Conservation (phyloP, 2,888 invertebrate genomes). For the Cephus spinipes region DNA sequence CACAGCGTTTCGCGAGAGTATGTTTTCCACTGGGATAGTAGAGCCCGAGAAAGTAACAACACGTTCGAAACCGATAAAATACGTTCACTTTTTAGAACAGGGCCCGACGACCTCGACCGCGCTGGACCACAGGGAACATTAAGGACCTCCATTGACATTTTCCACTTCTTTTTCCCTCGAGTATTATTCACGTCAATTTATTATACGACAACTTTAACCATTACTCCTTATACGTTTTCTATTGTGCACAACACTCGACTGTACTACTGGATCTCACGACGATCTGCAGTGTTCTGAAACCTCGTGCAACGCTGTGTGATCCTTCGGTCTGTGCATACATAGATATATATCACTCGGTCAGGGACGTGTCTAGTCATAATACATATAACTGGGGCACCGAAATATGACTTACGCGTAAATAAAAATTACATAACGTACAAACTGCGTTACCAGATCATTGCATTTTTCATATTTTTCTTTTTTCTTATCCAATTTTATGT, state of each 20-base stretch:
- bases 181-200: neutral
- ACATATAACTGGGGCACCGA: neutral
- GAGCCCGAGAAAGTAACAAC: slow-evolving; percentile 46
- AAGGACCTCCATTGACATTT: neutral
- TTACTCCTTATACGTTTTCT: neutral
- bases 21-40: slow-evolving; percentile 49
- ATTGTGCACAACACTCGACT: neutral
- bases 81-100: slow-evolving; percentile 44
- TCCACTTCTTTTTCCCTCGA: neutral
- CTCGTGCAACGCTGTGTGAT: neutral
- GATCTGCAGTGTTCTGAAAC: neutral
- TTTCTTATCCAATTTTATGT: neutral
- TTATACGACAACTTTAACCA: neutral
- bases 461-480: neutral
- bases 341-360: neutral
- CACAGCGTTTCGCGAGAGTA: slow-evolving; percentile 20
- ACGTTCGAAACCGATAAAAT: slow-evolving; percentile 33
- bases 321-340: neutral
- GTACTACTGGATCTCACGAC: neutral
- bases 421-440: neutral
- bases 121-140: slow-evolving; percentile 4
- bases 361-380: neutral
- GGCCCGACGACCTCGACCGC: slow-evolving; percentile 3
- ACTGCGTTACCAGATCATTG: neutral
- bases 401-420: neutral